Evolutionary conservation across 2,113 vertebrate genomes (phyloP), one percentile per base, ranked within the genome.

Genomic region (Lanius collurio): DNA sequence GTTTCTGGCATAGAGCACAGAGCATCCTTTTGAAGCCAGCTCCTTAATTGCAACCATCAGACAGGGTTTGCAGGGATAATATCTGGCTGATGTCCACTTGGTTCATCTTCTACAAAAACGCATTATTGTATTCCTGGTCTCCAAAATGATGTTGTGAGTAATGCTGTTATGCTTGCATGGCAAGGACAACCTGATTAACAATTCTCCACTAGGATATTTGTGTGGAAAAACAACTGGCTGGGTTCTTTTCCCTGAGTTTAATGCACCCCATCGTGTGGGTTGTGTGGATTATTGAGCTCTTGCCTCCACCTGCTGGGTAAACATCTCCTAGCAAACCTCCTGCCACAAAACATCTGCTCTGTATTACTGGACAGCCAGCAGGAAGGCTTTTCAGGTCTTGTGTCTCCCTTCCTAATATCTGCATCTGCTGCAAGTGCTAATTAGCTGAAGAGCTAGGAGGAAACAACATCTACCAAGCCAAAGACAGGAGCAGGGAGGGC

Each of bases 291-390:
- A 41, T 28, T 96, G 92, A 93, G 91, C 83, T 85, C 80, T 86
- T 92, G 84, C 92, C 95, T 97, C 96, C 97, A 94, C 89, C 97
- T 97, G 90, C 91, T 97, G 97, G 94, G 81, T 81, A 70, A 92
- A 85, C 28, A 53, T 86, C 63, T 93, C 37, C 74, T 81, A 89
- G 80, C 91, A 87, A 62, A 52, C 41, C 60, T 91, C 42, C n/a
- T 35, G 52, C 64, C 76, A 27, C 44, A 57, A 37, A 88, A 71
- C 64, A 81, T 90, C 79, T 93, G 74, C 59, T 67, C 1, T 35
- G 13, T 18, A 3, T 92, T 94, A 44, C 41, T 56, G 67, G 70
- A 47, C 31, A 26, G 39, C 62, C 82, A 35, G 41, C 30, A 70
- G 68, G 63, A 60, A 49, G n/a, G n/a, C 16, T 78, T 92, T 89